Evolutionary conservation across 1,140 invertebrate species (phyloP).

Genomic region (Drosophila burlai): DNA sequence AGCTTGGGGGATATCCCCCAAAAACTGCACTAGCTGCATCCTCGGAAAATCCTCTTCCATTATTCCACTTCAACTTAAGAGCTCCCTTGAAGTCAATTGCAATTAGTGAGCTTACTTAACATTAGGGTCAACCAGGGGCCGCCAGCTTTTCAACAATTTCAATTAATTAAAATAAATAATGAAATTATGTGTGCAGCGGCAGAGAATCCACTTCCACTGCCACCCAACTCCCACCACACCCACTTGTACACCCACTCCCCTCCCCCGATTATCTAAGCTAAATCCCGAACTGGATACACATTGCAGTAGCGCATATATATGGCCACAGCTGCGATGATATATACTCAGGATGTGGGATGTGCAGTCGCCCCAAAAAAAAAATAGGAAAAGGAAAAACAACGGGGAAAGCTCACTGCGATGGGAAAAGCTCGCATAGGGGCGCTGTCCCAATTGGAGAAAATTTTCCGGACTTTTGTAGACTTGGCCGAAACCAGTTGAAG

Average conservation of each 20-base stretch:
- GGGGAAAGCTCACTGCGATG: slow-evolving; percentile 41
- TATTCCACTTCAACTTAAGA: slow-evolving; percentile 12
- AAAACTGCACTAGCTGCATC: neutral
- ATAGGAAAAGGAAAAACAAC: neutral
- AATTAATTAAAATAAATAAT: slow-evolving; percentile 81
- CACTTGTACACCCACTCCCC: neutral
- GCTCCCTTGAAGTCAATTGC: slow-evolving; percentile 37
- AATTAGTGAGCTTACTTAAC: slow-evolving; percentile 51
- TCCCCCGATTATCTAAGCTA: slow-evolving; percentile 42
- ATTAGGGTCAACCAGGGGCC: slow-evolving; percentile 54
- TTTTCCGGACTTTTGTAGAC: slow-evolving; percentile 39
- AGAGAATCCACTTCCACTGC: neutral
- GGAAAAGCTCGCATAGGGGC: slow-evolving; percentile 62
- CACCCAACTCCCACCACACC: neutral
- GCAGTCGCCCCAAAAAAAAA: slow-evolving; percentile 6
- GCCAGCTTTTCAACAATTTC: slow-evolving; percentile 64
- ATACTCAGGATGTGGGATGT: slow-evolving; percentile 20
- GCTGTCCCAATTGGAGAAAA: slow-evolving; percentile 49
- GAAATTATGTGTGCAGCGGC: slow-evolving; percentile 53
- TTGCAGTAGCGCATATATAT: slow-evolving; percentile 1
- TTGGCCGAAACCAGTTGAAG: slow-evolving; percentile 3
- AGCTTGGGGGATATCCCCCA: neutral
- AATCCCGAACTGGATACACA: slow-evolving; percentile 58
- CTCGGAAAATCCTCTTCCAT: neutral
- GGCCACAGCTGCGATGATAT: slow-evolving; percentile 8